Percentiles rank a stretch among this genome's conserved stretches.
Conservation (phyloP, 2,113 vertebrate species). For the Pipa parva region DNA sequence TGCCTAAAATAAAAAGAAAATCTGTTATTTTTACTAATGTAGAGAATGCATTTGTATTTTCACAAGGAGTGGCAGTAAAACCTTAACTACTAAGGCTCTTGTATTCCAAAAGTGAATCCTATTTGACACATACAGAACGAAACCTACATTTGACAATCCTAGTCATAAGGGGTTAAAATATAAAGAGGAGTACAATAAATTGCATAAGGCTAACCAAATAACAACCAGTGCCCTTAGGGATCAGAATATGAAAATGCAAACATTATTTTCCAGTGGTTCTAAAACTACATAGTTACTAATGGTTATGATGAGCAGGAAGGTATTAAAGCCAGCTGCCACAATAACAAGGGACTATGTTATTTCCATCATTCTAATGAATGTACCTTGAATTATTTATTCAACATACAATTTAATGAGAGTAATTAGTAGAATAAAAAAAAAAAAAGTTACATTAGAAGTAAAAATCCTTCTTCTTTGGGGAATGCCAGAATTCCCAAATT, state of each 20-base stretch:
- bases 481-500: too few species aligned
- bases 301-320: constrained; percentile 8
- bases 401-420: too few species aligned
- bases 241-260: background rate
- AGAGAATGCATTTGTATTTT: background rate
- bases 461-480: too few species aligned
- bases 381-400: constrained; percentile 23
- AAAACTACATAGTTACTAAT: constrained; percentile 12
- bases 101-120: too few species aligned
- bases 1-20: constrained; percentile 62
- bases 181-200: background rate
- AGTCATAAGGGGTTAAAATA: background rate
- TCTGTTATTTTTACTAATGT: background rate
- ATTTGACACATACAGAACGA: too few species aligned
- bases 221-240: background rate
- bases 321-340: constrained; percentile 16
- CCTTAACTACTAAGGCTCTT: too few species aligned
- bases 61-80: background rate
- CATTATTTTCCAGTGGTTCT: background rate
- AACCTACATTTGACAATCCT: background rate
- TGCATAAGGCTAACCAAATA: background rate
- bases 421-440: too few species aligned
- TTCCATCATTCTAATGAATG: constrained; percentile 10
- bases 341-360: constrained; percentile 8
- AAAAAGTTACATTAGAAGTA: too few species aligned